These are phyloP conservation scores for Macquaria ambigua DNA, from an alignment of 2,113 vertebrate species.

Conservation along the genomic window DNA sequence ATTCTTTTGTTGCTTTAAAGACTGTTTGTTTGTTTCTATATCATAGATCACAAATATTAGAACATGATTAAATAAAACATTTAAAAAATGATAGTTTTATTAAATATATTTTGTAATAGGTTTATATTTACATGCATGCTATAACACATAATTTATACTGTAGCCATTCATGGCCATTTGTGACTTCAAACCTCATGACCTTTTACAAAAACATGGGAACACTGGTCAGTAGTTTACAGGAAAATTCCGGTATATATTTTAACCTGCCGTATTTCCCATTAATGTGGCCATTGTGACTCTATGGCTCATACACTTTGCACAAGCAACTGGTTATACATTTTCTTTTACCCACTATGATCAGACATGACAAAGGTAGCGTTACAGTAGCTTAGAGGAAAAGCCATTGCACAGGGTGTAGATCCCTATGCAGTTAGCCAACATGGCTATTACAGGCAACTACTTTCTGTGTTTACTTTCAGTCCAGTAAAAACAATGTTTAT, in stretches of 20 bases:
- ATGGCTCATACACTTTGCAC: neutral
- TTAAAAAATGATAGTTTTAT: neutral
- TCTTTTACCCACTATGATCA: neutral
- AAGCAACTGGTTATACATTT: neutral
- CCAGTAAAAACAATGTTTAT: no score
- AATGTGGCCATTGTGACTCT: neutral
- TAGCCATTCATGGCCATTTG: neutral
- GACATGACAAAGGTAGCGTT: neutral
- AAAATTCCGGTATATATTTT: neutral
- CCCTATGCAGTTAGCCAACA: neutral
- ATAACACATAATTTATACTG: neutral
- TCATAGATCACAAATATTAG: no score
- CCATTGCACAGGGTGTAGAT: no score
- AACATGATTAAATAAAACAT: neutral
- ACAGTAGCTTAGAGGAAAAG: neutral
- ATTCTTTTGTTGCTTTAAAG: neutral
- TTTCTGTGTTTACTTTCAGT: no score
- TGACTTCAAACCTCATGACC: neutral
- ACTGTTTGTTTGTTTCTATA: no score
- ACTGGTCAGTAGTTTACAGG: neutral
- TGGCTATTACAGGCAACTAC: neutral
- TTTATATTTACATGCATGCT: neutral
- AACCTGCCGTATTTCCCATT: neutral
- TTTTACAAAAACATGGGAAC: neutral
- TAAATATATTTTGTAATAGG: neutral